Conservation (phyloP, 2,888 invertebrate genomes). For the Blastobasis adustella region DNA sequence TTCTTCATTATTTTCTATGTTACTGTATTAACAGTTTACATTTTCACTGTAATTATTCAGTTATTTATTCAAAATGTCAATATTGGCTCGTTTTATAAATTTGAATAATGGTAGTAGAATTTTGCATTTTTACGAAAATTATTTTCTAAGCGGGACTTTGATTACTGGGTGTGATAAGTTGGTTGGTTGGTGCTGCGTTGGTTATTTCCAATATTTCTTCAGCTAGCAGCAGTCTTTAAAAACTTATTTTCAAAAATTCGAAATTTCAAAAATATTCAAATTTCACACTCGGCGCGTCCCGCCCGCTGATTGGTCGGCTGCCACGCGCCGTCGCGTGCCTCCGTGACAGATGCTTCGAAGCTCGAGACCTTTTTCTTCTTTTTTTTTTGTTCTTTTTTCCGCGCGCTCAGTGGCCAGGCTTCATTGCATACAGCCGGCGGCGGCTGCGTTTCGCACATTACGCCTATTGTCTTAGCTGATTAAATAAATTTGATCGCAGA, state of each 20-base stretch:
- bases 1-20: too few species aligned
- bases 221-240: too few species aligned
- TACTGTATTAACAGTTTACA: too few species aligned
- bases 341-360: constrained; percentile 14
- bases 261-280: neutral
- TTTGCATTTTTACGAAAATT: too few species aligned
- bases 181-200: too few species aligned
- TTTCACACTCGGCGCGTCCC: neutral
- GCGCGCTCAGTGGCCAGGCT: neutral
- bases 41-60: too few species aligned
- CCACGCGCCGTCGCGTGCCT: constrained; percentile 34
- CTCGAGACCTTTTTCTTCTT: constrained; percentile 7
- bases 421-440: neutral
- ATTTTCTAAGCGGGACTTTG: too few species aligned
- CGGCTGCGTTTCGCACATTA: neutral
- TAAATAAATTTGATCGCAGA: neutral
- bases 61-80: too few species aligned
- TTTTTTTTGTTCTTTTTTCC: constrained; percentile 4
- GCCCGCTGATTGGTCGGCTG: constrained; percentile 10
- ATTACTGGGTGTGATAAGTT: too few species aligned
- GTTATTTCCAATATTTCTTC: too few species aligned
- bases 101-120: too few species aligned
- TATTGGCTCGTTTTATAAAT: too few species aligned
- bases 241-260: neutral
- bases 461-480: neutral